Evolutionary conservation across 2,797 vertebrate genomes (phyloP).

Genomic region (Eremophila alpestris): DNA sequence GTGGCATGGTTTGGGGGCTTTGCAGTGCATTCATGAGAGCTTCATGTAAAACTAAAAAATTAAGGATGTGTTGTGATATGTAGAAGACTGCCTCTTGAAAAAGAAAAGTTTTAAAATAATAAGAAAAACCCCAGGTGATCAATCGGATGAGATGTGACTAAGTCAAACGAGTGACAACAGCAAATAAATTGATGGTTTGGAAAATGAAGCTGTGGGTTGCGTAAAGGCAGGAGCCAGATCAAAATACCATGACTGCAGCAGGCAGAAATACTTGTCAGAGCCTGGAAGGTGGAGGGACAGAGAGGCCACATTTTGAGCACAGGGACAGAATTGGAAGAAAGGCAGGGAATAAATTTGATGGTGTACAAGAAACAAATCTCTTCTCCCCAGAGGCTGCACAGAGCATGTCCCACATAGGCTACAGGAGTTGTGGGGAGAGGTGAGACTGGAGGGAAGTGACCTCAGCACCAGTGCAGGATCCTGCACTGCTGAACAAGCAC

Average conservation of each 20-base stretch:
- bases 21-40: fast-evolving
- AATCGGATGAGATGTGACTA: fast-evolving
- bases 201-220: neutral
- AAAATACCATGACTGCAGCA: neutral
- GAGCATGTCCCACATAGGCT: fast-evolving
- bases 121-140: neutral
- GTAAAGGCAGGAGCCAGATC: neutral
- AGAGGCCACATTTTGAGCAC: fast-evolving
- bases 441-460: neutral
- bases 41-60: neutral
- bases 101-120: neutral
- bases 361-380: neutral
- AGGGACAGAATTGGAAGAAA: neutral
- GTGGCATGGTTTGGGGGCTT: neutral
- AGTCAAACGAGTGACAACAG: neutral
- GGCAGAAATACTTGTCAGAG: neutral
- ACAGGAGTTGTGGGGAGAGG: neutral
- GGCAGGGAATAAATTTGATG: neutral
- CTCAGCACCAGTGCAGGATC: neutral
- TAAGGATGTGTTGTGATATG: neutral
- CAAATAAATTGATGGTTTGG: neutral
- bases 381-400: fast-evolving
- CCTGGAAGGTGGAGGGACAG: neutral
- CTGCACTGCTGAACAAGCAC: neutral
- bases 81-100: neutral